phyloP scores from a whole-genome alignment of 1,140 invertebrate genomes.

The Euura lappo region DNA sequence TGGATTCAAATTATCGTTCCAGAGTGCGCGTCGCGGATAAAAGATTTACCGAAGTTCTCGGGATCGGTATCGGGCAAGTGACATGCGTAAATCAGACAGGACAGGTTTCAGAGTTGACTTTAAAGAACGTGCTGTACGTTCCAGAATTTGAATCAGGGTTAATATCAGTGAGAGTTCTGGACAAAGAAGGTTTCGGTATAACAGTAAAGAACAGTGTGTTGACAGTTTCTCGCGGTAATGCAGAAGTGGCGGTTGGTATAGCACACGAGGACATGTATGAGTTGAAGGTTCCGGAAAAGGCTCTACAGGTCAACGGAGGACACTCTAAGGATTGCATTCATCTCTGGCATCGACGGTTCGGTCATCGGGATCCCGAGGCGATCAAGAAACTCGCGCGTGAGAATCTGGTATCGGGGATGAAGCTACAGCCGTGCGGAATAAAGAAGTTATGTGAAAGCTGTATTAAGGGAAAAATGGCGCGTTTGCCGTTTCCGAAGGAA shows the following conservation, averaged over 20 bases:
- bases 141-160: conserved; percentile 27
- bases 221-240: conserved; percentile 33
- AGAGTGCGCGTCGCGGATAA: conserved; percentile 15
- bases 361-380: conserved; percentile 29
- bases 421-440: conserved; percentile 16
- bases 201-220: conserved; percentile 36
- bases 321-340: conserved; percentile 23
- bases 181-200: conserved; percentile 38
- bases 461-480: conserved; percentile 26
- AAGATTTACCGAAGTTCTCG: conserved; percentile 6
- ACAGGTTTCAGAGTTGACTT: not conserved
- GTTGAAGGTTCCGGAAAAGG: conserved; percentile 3
- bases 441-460: conserved; percentile 15
- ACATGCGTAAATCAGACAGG: conserved; percentile 12
- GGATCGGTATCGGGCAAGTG: conserved; percentile 15
- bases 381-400: conserved; percentile 25
- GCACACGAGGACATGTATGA: conserved; percentile 7
- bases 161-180: conserved; percentile 41
- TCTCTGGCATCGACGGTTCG: conserved; percentile 33
- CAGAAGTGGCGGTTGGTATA: conserved; percentile 8
- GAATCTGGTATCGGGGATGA: conserved; percentile 24
- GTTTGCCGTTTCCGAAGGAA: conserved; percentile 14
- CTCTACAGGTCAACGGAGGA: not conserved
- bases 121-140: conserved; percentile 14
- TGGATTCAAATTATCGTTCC: conserved; percentile 11